Conservation (phyloP, 1,140 invertebrate genomes). For the Drosophila leontia region DNA sequence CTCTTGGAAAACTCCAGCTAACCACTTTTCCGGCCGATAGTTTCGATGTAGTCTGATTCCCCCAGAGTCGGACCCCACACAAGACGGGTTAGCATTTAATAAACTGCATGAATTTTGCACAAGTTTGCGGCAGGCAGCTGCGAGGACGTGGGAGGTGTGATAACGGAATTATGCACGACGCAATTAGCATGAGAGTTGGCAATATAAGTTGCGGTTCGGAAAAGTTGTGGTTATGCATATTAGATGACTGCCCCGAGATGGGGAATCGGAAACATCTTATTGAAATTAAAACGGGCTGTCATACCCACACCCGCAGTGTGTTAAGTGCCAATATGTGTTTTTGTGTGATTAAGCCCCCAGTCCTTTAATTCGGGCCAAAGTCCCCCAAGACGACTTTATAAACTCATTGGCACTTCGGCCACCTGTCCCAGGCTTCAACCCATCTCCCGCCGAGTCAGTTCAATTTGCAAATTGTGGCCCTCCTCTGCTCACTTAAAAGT, state of each 20-base stretch:
- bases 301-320: not conserved
- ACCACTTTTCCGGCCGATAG: slow-evolving; percentile 37
- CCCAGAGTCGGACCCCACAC: slow-evolving; percentile 20
- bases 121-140: slow-evolving; percentile 16
- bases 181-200: slow-evolving; percentile 16
- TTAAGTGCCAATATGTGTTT: slow-evolving; percentile 3
- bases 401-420: slow-evolving; percentile 57
- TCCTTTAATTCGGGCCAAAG: not conserved
- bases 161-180: slow-evolving; percentile 22
- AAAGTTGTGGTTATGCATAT: slow-evolving; percentile 10
- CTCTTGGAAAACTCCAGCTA: slow-evolving; percentile 3
- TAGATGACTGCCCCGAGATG: not conserved
- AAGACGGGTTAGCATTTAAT: slow-evolving; percentile 41
- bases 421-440: slow-evolving; percentile 11
- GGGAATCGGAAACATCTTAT: not conserved
- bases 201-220: slow-evolving; percentile 8
- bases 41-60: slow-evolving; percentile 24
- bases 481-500: slow-evolving; percentile 45
- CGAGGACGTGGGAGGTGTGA: not conserved
- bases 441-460: slow-evolving; percentile 11
- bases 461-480: slow-evolving; percentile 67
- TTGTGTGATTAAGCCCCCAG: slow-evolving; percentile 5
- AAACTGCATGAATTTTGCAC: slow-evolving; percentile 45
- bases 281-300: slow-evolving; percentile 6
- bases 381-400: slow-evolving; percentile 19